phyloP scores from a whole-genome alignment of 1,140 invertebrate genomes.

The Periplaneta americana region DNA sequence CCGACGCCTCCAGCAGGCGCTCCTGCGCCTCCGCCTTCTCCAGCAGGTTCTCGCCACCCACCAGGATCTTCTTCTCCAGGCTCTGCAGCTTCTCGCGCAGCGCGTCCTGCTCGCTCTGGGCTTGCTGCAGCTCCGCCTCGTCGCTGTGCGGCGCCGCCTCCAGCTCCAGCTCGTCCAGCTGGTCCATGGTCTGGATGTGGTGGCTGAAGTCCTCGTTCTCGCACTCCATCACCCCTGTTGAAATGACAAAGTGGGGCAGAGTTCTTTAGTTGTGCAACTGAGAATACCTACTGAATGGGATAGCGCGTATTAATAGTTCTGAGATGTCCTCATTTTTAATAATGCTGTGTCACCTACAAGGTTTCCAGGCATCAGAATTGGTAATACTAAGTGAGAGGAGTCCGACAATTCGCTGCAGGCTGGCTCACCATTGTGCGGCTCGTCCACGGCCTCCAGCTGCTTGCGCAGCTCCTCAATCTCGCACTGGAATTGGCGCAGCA shows the following conservation, averaged over 20 bases:
- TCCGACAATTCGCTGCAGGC: too few species aligned
- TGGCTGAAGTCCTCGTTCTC: neutral
- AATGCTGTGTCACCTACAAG: too few species aligned
- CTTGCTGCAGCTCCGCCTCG: neutral
- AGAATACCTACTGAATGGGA: too few species aligned
- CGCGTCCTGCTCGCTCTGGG: constrained; percentile 43
- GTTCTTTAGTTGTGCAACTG: too few species aligned
- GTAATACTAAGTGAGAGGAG: too few species aligned
- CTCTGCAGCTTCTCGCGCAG: constrained; percentile 82
- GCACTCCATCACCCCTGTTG: neutral
- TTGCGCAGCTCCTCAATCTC: constrained; percentile 91
- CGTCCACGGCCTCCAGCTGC: constrained; percentile 66
- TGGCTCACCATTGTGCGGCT: neutral
- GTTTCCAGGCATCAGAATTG: too few species aligned
- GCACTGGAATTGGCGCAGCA: constrained; percentile 91
- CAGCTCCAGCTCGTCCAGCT: neutral
- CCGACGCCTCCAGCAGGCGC: constrained; percentile 80
- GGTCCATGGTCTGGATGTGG: neutral
- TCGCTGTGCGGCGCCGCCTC: neutral
- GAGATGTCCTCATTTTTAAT: too few species aligned
- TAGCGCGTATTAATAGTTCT: too few species aligned
- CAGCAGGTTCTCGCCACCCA: constrained; percentile 96
- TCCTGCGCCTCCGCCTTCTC: constrained; percentile 97
- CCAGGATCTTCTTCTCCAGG: constrained; percentile 92
- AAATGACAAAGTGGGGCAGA: too few species aligned